Evolutionary conservation across 2,888 invertebrate species (phyloP).

Genomic region (Incurvaria masculella): DNA sequence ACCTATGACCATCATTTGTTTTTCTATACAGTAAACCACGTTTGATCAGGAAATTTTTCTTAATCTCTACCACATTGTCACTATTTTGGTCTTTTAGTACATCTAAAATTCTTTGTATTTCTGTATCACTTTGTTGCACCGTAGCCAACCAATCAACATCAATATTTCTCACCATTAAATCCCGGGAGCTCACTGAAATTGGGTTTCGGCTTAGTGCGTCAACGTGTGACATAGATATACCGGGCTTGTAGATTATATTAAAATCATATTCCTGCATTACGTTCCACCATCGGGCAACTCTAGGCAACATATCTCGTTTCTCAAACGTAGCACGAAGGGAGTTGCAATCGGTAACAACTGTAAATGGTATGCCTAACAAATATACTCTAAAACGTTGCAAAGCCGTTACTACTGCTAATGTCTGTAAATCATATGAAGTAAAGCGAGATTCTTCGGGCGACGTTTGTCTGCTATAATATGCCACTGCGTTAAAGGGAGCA

Average conservation of each 20-base stretch:
- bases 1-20: slow-evolving; percentile 1
- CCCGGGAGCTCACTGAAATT: background rate
- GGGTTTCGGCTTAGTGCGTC: slow-evolving; percentile 3
- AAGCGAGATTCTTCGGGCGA: no score
- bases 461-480: no score
- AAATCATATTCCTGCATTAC: slow-evolving; percentile 4
- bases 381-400: slow-evolving; percentile 4
- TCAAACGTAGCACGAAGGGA: slow-evolving; percentile 2
- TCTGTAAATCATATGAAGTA: slow-evolving; percentile 2
- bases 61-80: no score
- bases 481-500: no score
- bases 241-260: background rate
- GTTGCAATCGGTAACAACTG: slow-evolving; percentile 1
- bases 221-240: background rate
- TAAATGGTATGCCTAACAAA: slow-evolving; percentile 1
- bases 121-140: background rate
- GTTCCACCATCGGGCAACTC: slow-evolving; percentile 3
- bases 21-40: no score
- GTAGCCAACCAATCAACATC: background rate
- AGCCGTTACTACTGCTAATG: slow-evolving; percentile 3
- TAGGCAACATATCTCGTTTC: slow-evolving; percentile 1
- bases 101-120: background rate
- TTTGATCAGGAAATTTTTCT: no score
- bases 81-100: background rate
- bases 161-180: no score